These are phyloP conservation scores for Alloplasta piceator DNA, from an alignment of 2,888 invertebrate genomes.

Conservation along the genomic window DNA sequence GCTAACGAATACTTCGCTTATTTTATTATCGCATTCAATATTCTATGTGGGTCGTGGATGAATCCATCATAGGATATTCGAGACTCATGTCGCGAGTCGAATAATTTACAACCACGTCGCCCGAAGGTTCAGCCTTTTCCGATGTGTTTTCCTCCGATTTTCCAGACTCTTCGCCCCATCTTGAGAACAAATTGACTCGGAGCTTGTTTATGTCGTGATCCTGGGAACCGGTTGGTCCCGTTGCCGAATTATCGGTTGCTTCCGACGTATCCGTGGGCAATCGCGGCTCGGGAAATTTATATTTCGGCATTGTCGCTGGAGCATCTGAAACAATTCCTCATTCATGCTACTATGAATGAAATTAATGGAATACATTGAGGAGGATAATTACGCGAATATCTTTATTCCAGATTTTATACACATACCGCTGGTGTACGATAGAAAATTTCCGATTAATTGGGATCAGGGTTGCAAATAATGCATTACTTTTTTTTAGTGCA, in stretches of 20 bases:
- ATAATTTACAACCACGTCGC: conserved; percentile 79
- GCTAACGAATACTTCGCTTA: not conserved
- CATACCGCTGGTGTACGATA: too few relatives aligned
- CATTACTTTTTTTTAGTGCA: too few relatives aligned
- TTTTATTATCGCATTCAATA: conserved; percentile 66
- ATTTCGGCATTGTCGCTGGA: conserved; percentile 83
- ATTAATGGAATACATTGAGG: too few relatives aligned
- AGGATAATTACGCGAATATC: too few relatives aligned
- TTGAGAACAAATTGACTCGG: conserved; percentile 79
- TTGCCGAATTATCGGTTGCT: conserved; percentile 69
- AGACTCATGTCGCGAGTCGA: conserved; percentile 80
- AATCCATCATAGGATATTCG: conserved; percentile 83
- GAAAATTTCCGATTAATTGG: too few relatives aligned
- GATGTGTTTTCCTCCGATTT: conserved; percentile 77
- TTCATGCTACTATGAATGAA: too few relatives aligned
- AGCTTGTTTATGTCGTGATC: conserved; percentile 79
- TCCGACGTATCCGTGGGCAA: conserved; percentile 67
- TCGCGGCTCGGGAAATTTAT: conserved; percentile 72
- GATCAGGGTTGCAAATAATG: too few relatives aligned
- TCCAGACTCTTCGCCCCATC: conserved; percentile 79
- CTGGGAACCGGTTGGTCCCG: conserved; percentile 68
- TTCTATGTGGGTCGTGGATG: conserved; percentile 81
- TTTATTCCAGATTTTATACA: too few relatives aligned
- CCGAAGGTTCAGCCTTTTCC: conserved; percentile 74
- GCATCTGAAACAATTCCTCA: conserved; percentile 80